A percentile compares a stretch with the other conserved stretches of the same genome.
Conservation (phyloP, 1,140 invertebrate species). For the Pectinophora gossypiella region DNA sequence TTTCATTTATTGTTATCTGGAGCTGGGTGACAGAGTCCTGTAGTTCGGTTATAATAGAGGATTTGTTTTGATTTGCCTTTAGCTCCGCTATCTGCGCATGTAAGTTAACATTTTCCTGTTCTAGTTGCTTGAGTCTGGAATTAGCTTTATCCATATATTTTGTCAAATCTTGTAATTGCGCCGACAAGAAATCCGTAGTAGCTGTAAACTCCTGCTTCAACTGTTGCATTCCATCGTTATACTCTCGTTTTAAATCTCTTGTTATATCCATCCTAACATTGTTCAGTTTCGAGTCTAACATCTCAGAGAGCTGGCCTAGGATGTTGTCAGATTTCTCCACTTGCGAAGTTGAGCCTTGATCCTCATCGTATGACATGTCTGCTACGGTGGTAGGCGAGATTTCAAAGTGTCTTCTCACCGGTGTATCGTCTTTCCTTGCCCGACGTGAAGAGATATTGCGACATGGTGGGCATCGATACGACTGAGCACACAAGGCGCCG, state of each 20-base stretch:
- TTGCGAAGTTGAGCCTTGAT: not conserved
- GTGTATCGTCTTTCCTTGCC: not conserved
- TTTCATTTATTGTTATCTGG: not conserved
- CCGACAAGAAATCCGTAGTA: not conserved
- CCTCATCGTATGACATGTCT: not conserved
- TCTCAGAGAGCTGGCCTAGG: too few species aligned
- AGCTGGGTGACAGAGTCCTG: not conserved
- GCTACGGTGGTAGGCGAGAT: not conserved
- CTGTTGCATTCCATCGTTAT: not conserved
- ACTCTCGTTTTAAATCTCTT: not conserved
- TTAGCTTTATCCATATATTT: not conserved
- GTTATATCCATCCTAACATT: not conserved
- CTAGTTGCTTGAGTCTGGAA: not conserved
- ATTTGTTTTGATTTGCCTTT: not conserved
- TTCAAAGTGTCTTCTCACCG: not conserved
- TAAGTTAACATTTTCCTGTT: not conserved
- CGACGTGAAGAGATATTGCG: not conserved
- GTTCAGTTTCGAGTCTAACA: not conserved
- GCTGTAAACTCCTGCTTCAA: not conserved
- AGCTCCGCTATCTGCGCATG: not conserved
- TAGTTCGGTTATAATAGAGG: not conserved
- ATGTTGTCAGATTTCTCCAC: not conserved
- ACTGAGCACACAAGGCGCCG: not conserved
- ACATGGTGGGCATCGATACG: not conserved
- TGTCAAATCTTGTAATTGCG: not conserved